phyloP scores from a whole-genome alignment of 1,140 invertebrate species.

The Cydia amplana region DNA sequence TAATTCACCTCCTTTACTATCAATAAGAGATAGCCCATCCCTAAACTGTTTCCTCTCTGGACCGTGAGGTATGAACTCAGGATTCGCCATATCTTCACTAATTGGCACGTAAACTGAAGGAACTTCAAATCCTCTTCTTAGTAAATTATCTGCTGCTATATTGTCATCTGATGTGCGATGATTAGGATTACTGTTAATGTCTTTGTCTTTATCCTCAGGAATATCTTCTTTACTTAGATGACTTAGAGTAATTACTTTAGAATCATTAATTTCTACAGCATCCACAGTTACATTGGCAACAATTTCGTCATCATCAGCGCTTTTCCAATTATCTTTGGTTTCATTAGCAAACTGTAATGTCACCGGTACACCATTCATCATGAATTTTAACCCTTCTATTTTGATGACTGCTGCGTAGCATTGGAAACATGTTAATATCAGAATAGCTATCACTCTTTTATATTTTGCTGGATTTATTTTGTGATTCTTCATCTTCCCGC shows the following conservation, averaged over 20 bases:
- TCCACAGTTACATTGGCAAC: neutral
- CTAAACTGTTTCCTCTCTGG: neutral
- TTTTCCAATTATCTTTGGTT: neutral
- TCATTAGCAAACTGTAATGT: neutral
- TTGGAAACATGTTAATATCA: neutral
- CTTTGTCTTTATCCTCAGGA: neutral
- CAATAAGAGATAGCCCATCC: neutral
- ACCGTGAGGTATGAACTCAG: neutral
- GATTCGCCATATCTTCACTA: slow-evolving; percentile 1
- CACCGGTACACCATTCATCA: neutral
- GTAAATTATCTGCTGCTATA: neutral
- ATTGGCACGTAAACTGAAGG: slow-evolving; percentile 2
- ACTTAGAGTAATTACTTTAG: neutral
- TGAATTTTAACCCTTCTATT: neutral
- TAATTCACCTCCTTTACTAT: neutral
- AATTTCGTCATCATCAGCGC: neutral
- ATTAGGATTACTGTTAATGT: neutral
- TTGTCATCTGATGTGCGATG: neutral
- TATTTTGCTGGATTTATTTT: neutral
- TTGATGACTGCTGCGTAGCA: slow-evolving; percentile 1
- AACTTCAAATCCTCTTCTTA: neutral
- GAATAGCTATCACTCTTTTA: neutral
- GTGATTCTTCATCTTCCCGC: neutral
- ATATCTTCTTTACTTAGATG: neutral
- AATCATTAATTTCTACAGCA: neutral